A percentile compares a stretch with the other conserved stretches of the same genome.
Conservation (phyloP, 2,113 vertebrate species). For the Phaethon lepturus region DNA sequence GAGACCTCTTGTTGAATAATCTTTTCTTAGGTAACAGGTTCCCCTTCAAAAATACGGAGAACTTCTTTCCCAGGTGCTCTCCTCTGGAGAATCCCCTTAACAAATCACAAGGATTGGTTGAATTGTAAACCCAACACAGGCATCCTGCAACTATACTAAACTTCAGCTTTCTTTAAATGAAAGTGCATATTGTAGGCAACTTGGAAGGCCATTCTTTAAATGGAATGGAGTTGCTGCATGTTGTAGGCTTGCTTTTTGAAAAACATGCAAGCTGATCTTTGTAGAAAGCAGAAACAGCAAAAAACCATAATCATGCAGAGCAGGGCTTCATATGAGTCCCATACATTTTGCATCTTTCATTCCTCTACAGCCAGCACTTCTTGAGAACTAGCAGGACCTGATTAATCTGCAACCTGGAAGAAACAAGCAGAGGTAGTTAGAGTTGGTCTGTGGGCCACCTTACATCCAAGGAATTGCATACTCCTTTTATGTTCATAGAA, state of each 20-base stretch:
- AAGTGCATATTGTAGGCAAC: background rate
- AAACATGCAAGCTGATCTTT: background rate
- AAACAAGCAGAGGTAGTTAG: background rate
- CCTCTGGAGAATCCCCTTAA: background rate
- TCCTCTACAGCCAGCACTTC: background rate
- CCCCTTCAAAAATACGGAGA: background rate
- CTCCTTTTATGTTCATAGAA: background rate
- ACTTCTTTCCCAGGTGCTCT: background rate
- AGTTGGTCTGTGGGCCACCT: background rate
- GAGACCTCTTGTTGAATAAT: background rate
- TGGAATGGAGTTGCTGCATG: background rate
- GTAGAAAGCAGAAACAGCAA: background rate
- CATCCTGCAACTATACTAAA: background rate
- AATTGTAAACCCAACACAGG: background rate
- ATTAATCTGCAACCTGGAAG: background rate
- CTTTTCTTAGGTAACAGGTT: background rate
- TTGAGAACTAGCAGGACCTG: background rate
- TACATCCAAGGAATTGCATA: background rate
- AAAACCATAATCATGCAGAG: background rate
- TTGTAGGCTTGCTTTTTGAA: background rate
- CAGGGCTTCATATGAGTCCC: background rate
- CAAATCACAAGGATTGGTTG: background rate
- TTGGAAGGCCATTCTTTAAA: background rate
- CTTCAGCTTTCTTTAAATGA: background rate
- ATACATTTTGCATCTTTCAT: background rate